Conservation (phyloP, 2,113 vertebrate genomes). For the Lates calcarifer region DNA sequence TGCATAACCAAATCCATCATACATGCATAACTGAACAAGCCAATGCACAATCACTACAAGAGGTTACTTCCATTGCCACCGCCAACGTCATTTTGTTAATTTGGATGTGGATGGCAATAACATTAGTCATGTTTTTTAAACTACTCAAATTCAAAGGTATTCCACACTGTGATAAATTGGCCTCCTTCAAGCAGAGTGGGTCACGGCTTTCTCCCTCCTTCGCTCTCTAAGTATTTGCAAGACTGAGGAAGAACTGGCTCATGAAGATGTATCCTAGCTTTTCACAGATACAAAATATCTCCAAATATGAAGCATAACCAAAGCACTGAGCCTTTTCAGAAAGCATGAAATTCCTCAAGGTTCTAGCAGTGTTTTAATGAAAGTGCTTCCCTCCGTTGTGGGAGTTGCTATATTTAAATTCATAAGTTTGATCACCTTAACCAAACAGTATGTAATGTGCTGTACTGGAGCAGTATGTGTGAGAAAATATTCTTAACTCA, state of each 20-base stretch:
- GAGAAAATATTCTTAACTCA: not conserved
- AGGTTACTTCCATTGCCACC: not conserved
- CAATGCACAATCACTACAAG: constrained; percentile 11
- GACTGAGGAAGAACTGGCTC: not conserved
- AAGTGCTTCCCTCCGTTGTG: not conserved
- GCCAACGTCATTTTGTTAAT: not conserved
- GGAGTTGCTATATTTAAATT: not conserved
- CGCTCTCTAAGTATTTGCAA: constrained; percentile 5
- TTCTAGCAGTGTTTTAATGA: not conserved
- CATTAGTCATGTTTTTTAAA: not conserved
- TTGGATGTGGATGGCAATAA: not conserved
- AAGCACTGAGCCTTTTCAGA: not conserved
- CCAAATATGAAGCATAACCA: not conserved
- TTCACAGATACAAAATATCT: not conserved
- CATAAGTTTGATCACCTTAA: not conserved
- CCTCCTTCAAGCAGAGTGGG: not conserved
- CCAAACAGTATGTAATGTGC: not conserved
- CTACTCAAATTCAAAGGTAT: constrained; percentile 20
- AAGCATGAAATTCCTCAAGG: not conserved
- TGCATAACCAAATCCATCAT: constrained; percentile 24
- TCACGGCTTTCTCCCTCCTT: constrained; percentile 18
- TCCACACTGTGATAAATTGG: constrained; percentile 1
- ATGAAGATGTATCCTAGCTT: not conserved
- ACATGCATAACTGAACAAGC: constrained; percentile 17
- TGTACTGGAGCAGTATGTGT: not conserved